Conservation (phyloP, 1,140 invertebrate species). For the Limonius californicus region DNA sequence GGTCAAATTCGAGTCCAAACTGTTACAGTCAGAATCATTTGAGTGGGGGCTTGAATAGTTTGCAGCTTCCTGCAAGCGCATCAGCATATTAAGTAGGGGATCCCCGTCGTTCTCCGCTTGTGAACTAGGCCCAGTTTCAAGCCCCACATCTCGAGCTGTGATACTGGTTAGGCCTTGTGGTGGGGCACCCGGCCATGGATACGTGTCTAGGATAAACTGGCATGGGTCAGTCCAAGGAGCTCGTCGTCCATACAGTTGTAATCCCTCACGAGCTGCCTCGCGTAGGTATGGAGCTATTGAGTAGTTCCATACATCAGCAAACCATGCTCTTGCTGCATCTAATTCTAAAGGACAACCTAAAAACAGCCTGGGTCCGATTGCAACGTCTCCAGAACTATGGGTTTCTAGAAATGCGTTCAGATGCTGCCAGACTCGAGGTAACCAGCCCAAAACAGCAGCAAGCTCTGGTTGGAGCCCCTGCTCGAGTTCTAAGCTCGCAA, state of each 20-base stretch:
- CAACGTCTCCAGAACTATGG: constrained; percentile 93
- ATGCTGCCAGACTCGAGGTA: constrained; percentile 90
- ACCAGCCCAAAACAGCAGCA: constrained; percentile 86
- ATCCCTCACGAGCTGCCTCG: constrained; percentile 88
- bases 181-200: constrained; percentile 77
- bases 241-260: constrained; percentile 75
- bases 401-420: constrained; percentile 94
- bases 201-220: constrained; percentile 83
- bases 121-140: constrained; percentile 50
- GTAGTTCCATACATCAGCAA: constrained; percentile 97
- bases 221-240: constrained; percentile 83
- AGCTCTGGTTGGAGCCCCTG: constrained; percentile 74
- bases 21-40: constrained; percentile 79
- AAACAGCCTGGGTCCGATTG: constrained; percentile 75
- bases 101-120: constrained; percentile 48
- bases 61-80: constrained; percentile 90
- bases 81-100: constrained; percentile 83
- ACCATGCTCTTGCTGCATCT: constrained; percentile 79
- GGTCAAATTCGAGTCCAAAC: constrained; percentile 67
- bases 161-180: constrained; percentile 53
- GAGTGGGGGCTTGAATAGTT: constrained; percentile 84
- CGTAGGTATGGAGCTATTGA: constrained; percentile 91
- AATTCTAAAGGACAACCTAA: constrained; percentile 48
- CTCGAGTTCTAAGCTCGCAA: constrained; percentile 80
- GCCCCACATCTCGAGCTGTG: constrained; percentile 61